These are phyloP conservation scores for Palloptera scutellata DNA, from an alignment of 2,888 invertebrate genomes.

Conservation along the genomic window DNA sequence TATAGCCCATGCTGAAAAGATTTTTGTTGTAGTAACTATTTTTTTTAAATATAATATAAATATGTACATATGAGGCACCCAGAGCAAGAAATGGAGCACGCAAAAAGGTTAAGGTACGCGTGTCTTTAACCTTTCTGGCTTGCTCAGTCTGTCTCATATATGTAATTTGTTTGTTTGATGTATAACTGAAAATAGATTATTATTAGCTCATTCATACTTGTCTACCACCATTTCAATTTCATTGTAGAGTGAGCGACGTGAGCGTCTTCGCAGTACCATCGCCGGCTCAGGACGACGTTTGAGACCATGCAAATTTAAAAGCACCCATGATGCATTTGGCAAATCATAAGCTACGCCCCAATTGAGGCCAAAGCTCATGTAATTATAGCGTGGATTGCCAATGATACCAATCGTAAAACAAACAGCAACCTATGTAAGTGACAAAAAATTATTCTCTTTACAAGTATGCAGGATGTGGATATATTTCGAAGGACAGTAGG, in stretches of 20 bases:
- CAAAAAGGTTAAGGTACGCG: too few relatives aligned
- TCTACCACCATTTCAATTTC: constrained; percentile 68
- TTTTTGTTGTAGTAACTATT: too few relatives aligned
- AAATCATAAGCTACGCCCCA: constrained; percentile 76
- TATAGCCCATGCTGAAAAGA: constrained; percentile 76
- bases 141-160: too few relatives aligned
- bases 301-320: constrained; percentile 59
- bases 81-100: too few relatives aligned
- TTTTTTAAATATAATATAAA: not conserved
- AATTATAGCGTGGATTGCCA: constrained; percentile 68
- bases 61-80: not conserved
- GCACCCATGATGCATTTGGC: constrained; percentile 68
- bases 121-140: too few relatives aligned
- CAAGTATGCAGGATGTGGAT: not conserved
- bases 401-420: constrained; percentile 71
- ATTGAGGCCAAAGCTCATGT: constrained; percentile 72
- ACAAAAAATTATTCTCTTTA: constrained; percentile 21
- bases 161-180: too few relatives aligned
- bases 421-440: constrained; percentile 65
- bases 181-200: too few relatives aligned
- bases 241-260: constrained; percentile 52
- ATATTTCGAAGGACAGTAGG: not conserved
- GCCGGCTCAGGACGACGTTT: constrained; percentile 44
- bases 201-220: constrained; percentile 67
- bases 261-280: constrained; percentile 67